A percentile compares a stretch with the other conserved stretches of the same genome.
Evolutionary conservation across 2,888 invertebrate genomes (phyloP).

Genomic region (Osmoderma eremita): DNA sequence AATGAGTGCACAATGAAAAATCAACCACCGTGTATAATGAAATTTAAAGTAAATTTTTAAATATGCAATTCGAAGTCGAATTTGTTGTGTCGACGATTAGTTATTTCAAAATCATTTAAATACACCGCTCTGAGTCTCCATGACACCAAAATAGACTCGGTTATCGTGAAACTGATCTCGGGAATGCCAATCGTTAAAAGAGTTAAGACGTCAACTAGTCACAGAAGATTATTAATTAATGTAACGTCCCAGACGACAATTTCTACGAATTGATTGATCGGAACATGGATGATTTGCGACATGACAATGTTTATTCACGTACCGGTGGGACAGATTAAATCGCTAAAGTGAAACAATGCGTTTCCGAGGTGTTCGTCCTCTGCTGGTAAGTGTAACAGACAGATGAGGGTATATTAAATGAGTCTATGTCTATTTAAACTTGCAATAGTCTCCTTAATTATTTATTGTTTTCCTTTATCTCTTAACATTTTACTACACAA

Average conservation of each 20-base stretch:
- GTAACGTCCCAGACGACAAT: conserved; percentile 54
- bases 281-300: conserved; percentile 45
- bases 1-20: no score
- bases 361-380: conserved; percentile 7
- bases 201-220: conserved; percentile 52
- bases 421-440: no score
- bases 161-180: conserved; percentile 30
- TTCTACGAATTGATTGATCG: conserved; percentile 52
- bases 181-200: conserved; percentile 32
- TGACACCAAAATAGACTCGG: conserved; percentile 14
- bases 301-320: conserved; percentile 45
- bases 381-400: no score
- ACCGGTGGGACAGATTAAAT: conserved; percentile 37
- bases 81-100: not conserved
- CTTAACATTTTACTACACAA: no score
- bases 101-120: not conserved
- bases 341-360: conserved; percentile 36
- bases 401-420: no score
- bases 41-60: no score
- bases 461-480: no score
- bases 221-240: conserved; percentile 53
- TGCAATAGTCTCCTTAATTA: no score
- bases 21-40: no score
- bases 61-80: not conserved
- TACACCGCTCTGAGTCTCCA: no score